Conservation (phyloP, 1,140 invertebrate genomes). For the Halesus radiatus region DNA sequence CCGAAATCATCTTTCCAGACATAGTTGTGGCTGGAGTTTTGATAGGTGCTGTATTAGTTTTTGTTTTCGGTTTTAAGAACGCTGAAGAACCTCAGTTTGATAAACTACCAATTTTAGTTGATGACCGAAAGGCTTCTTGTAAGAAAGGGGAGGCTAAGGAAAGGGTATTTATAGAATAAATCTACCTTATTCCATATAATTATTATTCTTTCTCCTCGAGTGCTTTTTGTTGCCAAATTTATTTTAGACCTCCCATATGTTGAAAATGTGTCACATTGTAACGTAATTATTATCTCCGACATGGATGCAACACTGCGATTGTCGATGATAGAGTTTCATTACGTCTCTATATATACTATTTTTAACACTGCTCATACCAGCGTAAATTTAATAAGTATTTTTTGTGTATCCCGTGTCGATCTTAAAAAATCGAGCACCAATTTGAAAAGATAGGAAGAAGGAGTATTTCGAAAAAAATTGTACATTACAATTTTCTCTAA, state of each 20-base stretch:
- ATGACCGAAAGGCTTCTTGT: conserved; percentile 75
- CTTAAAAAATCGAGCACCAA: no score
- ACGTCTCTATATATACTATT: neutral
- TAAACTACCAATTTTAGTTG: conserved; percentile 73
- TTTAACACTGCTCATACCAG: no score
- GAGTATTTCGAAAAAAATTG: no score
- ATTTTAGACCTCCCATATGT: conserved; percentile 50
- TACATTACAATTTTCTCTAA: no score
- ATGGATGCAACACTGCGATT: conserved; percentile 1
- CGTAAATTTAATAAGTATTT: no score
- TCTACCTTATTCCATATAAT: conserved; percentile 48
- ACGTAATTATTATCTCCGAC: no score
- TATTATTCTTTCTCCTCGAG: conserved; percentile 51
- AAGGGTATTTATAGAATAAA: conserved; percentile 73
- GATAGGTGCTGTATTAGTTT: conserved; percentile 76
- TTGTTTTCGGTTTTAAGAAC: conserved; percentile 80
- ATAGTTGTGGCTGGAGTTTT: conserved; percentile 77
- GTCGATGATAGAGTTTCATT: neutral
- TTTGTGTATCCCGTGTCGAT: no score
- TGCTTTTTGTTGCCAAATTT: conserved; percentile 51
- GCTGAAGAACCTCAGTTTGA: conserved; percentile 81
- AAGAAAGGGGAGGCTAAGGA: conserved; percentile 81
- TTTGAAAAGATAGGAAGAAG: no score
- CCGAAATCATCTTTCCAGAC: conserved; percentile 73
- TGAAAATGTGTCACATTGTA: conserved; percentile 47